Conservation (phyloP, 2,113 vertebrate genomes). For the Dromiciops gliroides region DNA sequence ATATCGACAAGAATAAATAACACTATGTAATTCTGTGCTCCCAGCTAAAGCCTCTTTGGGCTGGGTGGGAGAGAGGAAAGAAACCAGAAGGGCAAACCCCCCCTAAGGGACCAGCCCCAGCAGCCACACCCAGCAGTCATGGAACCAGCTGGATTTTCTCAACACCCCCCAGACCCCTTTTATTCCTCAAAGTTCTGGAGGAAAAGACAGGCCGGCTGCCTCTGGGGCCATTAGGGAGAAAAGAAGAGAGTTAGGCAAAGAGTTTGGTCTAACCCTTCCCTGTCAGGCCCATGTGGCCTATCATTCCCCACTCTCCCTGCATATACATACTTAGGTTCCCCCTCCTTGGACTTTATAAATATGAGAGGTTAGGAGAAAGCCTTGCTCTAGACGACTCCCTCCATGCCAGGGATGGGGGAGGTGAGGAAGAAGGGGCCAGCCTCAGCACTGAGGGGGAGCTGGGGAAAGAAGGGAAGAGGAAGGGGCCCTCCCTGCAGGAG, state of each 20-base stretch:
- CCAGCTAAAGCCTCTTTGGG: slow-evolving; percentile 48
- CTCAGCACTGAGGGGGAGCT: neutral
- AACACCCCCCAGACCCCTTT: neutral
- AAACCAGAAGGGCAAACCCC: neutral
- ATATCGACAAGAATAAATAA: slow-evolving; percentile 43
- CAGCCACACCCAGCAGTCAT: neutral
- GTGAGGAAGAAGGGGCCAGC: slow-evolving; percentile 31
- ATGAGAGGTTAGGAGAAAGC: slow-evolving; percentile 65
- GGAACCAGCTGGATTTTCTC: neutral
- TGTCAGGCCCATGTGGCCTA: neutral
- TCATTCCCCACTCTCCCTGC: neutral
- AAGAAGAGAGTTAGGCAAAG: neutral
- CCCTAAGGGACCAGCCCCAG: neutral
- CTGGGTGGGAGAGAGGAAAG: neutral
- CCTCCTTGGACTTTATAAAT: slow-evolving; percentile 65
- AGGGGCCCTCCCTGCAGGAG: slow-evolving; percentile 55
- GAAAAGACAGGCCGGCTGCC: slow-evolving; percentile 10
- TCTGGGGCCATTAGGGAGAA: slow-evolving; percentile 20
- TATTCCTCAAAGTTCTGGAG: neutral
- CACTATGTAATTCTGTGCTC: slow-evolving; percentile 39
- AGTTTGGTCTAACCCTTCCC: neutral
- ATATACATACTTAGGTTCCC: slow-evolving; percentile 64
- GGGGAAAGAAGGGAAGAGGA: neutral
- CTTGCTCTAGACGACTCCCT: slow-evolving; percentile 83
- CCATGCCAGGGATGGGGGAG: slow-evolving; percentile 67